These are phyloP conservation scores for Volucella inflata DNA, from an alignment of 2,888 invertebrate genomes.

Conservation along the genomic window DNA sequence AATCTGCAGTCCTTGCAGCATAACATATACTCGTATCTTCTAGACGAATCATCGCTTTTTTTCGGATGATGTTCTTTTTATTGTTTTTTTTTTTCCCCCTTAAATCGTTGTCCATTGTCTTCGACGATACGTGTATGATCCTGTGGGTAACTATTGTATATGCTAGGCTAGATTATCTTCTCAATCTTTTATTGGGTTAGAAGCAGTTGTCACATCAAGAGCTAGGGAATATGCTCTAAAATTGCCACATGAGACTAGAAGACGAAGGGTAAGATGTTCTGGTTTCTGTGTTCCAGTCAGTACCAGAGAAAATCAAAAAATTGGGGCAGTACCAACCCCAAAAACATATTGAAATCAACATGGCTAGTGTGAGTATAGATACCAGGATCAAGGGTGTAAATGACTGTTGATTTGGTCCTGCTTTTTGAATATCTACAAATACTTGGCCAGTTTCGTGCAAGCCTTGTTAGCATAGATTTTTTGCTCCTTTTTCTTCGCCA, in stretches of 20 bases:
- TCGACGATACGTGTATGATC: background rate
- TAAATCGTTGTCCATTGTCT: constrained; percentile 11
- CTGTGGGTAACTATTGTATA: constrained; percentile 16
- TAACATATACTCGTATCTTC: no score
- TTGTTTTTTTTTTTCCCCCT: constrained; percentile 22
- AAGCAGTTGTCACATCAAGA: constrained; percentile 69
- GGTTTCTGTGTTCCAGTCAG: constrained; percentile 10
- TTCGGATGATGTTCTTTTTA: constrained; percentile 55
- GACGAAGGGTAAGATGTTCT: background rate
- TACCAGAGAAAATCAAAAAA: constrained; percentile 51
- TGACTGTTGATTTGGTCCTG: constrained; percentile 2
- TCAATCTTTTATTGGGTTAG: constrained; percentile 62
- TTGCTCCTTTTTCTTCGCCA: constrained; percentile 46
- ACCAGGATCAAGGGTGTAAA: constrained; percentile 16
- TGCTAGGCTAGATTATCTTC: constrained; percentile 68
- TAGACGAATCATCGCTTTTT: constrained; percentile 66
- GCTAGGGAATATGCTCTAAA: constrained; percentile 31
- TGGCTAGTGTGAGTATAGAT: constrained; percentile 32
- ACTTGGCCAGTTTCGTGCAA: constrained; percentile 22
- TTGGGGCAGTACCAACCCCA: constrained; percentile 23
- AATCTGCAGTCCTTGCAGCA: constrained; percentile 71
- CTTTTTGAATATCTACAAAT: background rate
- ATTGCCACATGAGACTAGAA: constrained; percentile 38
- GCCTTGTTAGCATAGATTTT: constrained; percentile 62
- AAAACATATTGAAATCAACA: no score